These are phyloP conservation scores for Pocota personata DNA, from an alignment of 2,888 invertebrate genomes.

Conservation along the genomic window DNA sequence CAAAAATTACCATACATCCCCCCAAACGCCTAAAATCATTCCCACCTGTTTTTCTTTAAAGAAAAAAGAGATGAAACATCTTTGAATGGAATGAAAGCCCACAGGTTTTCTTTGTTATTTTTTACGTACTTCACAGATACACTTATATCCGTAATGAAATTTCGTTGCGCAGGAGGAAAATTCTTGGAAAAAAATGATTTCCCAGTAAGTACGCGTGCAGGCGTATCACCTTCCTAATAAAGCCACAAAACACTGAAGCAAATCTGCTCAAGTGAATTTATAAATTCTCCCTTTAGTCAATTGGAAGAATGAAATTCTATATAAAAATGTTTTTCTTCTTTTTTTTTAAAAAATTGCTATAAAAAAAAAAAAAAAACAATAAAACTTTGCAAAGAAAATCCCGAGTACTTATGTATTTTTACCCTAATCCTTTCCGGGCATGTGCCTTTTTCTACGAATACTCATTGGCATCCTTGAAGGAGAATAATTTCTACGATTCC, in stretches of 20 bases:
- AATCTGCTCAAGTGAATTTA: constrained; percentile 24
- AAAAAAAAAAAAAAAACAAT: constrained; percentile 22
- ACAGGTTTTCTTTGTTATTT: background rate
- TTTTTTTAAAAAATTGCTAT: background rate
- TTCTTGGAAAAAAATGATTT: background rate
- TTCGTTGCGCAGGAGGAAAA: background rate
- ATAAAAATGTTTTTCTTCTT: background rate
- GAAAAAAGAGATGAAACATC: background rate
- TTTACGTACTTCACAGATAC: background rate
- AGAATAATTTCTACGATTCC: background rate
- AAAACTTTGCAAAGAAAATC: constrained; percentile 13
- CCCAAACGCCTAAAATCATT: constrained; percentile 4
- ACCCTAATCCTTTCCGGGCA: constrained; percentile 34
- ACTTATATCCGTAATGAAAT: background rate
- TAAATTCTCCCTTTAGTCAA: constrained; percentile 7
- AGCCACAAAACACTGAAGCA: constrained; percentile 13
- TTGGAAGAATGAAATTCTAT: background rate
- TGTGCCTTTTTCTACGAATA: background rate
- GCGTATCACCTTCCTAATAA: constrained; percentile 10
- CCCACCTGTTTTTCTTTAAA: constrained; percentile 19
- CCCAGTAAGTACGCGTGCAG: background rate
- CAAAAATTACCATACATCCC: constrained; percentile 27
- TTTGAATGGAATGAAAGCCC: constrained; percentile 25
- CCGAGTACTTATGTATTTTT: constrained; percentile 17
- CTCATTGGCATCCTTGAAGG: background rate